Evolutionary conservation across 2,888 invertebrate genomes (phyloP), one percentile per base, ranked within the genome.

Genomic region (Lasius fuliginosus): DNA sequence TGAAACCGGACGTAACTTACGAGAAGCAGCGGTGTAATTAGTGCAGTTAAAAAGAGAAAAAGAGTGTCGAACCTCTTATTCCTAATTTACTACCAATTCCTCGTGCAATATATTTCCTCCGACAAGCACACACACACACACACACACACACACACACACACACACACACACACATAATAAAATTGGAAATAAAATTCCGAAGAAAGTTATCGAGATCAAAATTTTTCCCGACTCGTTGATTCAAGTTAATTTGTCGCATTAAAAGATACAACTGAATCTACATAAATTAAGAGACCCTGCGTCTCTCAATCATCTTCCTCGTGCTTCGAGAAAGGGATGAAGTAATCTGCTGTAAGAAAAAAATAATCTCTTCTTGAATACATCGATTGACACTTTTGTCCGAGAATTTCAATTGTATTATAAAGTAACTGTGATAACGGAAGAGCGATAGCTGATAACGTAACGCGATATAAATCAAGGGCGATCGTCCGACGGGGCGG

Each of bases 391-490:
- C 18, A 71, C 27, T 40, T 5, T 53, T 60, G 8, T 27, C 8
- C 27, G 56, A n/a, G 15, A 42, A 3, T 77, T 68, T 68, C 15
- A 56, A 46, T 53, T 8, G n/a, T 18, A 2, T n/a, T 53, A 15
- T 23, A 30, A 27, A 58, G 58, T 58, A 42, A 11, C n/a, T 6
- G 30, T 9, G 40, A 33, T 33, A 33, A 36, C 46, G 27, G 58
- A 56, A 77, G n/a, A 9, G n/a, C 6, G 27, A 23, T 62, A 58
- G 27, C 27, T 27, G 36, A 23, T 36, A 60, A 60, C 58, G 2
- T 6, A 56, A 65, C 27, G 18, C 33, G 23, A 60, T 49, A 73
- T 81, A 81, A 81, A 81, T 81, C 79, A 81, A 81, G 73, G 49
- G 60, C 46, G 73, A 71, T 81, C 62, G 73, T 81, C 60, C 46